Percentiles rank a stretch among this genome's conserved stretches.
phyloP scores from a whole-genome alignment of 2,888 invertebrate genomes.

The Lutraria lutraria region DNA sequence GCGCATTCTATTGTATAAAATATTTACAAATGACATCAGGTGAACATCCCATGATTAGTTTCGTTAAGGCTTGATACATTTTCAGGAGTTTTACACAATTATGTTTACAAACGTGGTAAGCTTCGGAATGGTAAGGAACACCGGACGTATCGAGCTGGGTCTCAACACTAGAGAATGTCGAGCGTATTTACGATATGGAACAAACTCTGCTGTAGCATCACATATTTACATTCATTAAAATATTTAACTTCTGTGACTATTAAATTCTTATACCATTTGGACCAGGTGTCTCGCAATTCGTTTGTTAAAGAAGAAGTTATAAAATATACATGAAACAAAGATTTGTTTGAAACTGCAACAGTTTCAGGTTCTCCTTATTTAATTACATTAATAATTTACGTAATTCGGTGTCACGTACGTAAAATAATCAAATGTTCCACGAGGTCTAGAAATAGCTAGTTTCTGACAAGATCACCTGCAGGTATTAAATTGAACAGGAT shows the following conservation, averaged over 20 bases:
- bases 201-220: too few relatives aligned
- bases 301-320: not conserved
- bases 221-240: too few relatives aligned
- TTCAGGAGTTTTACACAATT: not conserved
- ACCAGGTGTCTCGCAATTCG: not conserved
- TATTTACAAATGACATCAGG: conserved; percentile 7
- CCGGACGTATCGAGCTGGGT: too few relatives aligned
- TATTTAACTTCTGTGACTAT: not conserved
- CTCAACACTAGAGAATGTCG: too few relatives aligned
- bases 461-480: not conserved
- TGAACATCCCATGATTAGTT: not conserved
- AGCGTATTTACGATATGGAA: too few relatives aligned
- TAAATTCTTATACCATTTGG: not conserved
- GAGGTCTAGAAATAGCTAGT: not conserved
- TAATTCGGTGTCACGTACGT: not conserved
- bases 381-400: conserved; percentile 4
- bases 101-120: not conserved
- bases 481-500: not conserved
- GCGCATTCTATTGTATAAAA: conserved; percentile 6
- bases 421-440: not conserved
- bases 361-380: not conserved
- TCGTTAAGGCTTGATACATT: not conserved
- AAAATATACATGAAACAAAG: not conserved
- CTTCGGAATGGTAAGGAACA: not conserved
- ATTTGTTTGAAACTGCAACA: not conserved